Base-by-base conservation (phyloP, 2,888 invertebrate species). In the Amphipyra berbera region DNA sequence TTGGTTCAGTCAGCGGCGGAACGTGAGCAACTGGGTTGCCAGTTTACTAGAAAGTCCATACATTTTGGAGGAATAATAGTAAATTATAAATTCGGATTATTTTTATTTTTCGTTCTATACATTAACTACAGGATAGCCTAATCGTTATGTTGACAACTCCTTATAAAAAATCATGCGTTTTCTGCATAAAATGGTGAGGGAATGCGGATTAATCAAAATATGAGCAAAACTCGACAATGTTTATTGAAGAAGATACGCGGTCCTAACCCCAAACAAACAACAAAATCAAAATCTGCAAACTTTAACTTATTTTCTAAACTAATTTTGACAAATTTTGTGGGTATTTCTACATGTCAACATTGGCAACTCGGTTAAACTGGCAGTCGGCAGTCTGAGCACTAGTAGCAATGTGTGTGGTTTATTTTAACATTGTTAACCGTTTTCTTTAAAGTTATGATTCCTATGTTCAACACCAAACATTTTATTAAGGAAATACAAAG, bases 401-500 rank as follows among this genome's bases (percentile, higher is more conserved):
- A 48, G 41, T 45, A 2, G 58, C 53, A 27, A 42, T 52, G 48
- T 44, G 66, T 7, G 30, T 13, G 40, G 38, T 45, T 54, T 15
- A 53, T 45, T 35, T n/a, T 33, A 38, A 33, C 64, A 21, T 21
- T 21, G 45, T 46, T 12, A 6, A 21, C 15, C 15, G 8, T 53
- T 57, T 47, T 45, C n/a, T 53, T 40, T 21, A 54, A 30, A 35
- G 72, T 33, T 10, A 68, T 68, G 68, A 38, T 73, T 12, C 58
- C 53, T 40, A 68, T 54, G 33, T 74, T 79, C 35, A 79, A 77
- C 42, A 73, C 79, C 10, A 73, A 75, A 55, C 59, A 64, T 40
- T 71, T 79, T 13, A 77, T 79, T 15, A 69, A 58, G 4, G 73
- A 71, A 66, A 70, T 79, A 63, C 67, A 79, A 46, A 75, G 56